These are phyloP conservation scores for Fragum fragum DNA, from an alignment of 2,888 invertebrate species.

Conservation along the genomic window DNA sequence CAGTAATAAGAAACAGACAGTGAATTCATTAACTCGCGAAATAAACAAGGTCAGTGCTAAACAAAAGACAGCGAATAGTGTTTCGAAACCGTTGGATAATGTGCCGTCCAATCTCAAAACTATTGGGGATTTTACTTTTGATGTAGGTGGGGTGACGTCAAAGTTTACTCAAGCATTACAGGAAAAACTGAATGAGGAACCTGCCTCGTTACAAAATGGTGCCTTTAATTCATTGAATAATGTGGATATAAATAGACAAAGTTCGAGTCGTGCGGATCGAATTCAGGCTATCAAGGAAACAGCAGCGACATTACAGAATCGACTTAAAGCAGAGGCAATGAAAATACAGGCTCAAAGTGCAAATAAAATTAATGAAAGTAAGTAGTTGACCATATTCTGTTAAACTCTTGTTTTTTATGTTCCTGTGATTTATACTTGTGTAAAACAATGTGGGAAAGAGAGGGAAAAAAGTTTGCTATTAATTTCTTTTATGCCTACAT, in stretches of 20 bases:
- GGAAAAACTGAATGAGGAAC: conserved; percentile 67
- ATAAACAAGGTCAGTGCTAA: conserved; percentile 39
- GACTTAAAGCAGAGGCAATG: conserved; percentile 74
- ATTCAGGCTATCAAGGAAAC: conserved; percentile 80
- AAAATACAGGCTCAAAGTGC: conserved; percentile 66
- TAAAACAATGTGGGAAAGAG: too few relatives aligned
- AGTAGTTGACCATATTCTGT: too few relatives aligned
- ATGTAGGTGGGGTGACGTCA: conserved; percentile 74
- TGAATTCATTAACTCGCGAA: conserved; percentile 43
- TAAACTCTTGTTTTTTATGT: too few relatives aligned
- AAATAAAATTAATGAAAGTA: conserved; percentile 65
- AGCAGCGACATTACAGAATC: conserved; percentile 76
- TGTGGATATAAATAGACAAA: conserved; percentile 45
- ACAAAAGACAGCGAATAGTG: conserved; percentile 33
- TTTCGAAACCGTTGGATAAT: conserved; percentile 13
- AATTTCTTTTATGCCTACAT: too few relatives aligned
- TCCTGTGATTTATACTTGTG: too few relatives aligned
- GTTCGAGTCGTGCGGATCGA: conserved; percentile 72
- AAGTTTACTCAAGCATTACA: conserved; percentile 78
- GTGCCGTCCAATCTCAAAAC: conserved; percentile 64
- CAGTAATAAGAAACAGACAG: conserved; percentile 34
- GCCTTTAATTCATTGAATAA: conserved; percentile 47
- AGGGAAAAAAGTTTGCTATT: too few relatives aligned
- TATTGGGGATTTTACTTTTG: conserved; percentile 70
- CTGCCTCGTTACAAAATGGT: conserved; percentile 39